Conservation (phyloP, 1,140 invertebrate species). For the Panagrolaimus sp. region DNA sequence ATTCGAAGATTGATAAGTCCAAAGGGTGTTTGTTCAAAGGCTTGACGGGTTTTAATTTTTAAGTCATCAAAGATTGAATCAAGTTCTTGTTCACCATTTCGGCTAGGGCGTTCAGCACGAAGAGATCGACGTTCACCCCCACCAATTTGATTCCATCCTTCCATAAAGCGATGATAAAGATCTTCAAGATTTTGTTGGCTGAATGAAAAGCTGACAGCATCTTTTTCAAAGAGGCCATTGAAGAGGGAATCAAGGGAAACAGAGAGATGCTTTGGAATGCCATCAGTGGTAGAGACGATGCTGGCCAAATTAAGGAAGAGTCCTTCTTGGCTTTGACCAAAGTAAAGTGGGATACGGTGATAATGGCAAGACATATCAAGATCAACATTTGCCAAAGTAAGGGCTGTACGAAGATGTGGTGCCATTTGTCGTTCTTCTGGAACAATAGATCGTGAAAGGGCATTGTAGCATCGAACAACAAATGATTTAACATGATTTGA, state of each 20-base stretch:
- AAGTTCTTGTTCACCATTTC: slow-evolving; percentile 29
- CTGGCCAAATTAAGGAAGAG: slow-evolving; percentile 35
- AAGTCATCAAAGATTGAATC: slow-evolving; percentile 30
- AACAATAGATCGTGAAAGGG: slow-evolving; percentile 30
- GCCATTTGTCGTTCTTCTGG: slow-evolving; percentile 38
- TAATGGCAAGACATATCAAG: slow-evolving; percentile 17
- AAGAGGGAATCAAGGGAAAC: slow-evolving; percentile 29
- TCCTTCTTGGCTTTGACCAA: slow-evolving; percentile 32
- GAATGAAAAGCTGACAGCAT: slow-evolving; percentile 28
- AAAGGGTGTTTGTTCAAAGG: slow-evolving; percentile 26
- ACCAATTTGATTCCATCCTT: too few relatives aligned
- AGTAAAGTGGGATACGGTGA: slow-evolving; percentile 38
- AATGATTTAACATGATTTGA: slow-evolving; percentile 43
- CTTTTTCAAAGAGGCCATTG: slow-evolving; percentile 31
- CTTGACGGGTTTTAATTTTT: slow-evolving; percentile 36
- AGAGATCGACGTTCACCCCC: too few relatives aligned
- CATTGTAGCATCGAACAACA: slow-evolving; percentile 43
- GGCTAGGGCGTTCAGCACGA: slow-evolving; percentile 12
- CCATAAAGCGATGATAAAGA: slow-evolving; percentile 28
- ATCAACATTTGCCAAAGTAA: slow-evolving; percentile 34
- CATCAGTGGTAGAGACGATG: slow-evolving; percentile 31
- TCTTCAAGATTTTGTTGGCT: slow-evolving; percentile 38
- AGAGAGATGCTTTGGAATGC: slow-evolving; percentile 32
- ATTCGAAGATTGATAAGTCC: slow-evolving; percentile 40
- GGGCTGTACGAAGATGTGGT: slow-evolving; percentile 34